Evolutionary conservation across 2,888 invertebrate genomes (phyloP).

Genomic region (Muschampia plurimacula): DNA sequence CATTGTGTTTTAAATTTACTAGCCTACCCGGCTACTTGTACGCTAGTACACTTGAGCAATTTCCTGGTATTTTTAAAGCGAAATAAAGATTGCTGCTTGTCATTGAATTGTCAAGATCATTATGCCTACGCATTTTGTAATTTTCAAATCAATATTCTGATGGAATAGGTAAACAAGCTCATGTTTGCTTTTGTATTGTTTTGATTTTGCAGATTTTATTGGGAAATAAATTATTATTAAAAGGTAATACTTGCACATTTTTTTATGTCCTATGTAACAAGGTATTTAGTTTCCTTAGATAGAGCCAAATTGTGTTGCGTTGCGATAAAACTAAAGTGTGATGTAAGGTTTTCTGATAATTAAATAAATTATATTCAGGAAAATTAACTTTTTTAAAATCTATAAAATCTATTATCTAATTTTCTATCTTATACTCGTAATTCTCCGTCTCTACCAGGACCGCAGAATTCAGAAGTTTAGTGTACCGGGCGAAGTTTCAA

Average conservation of each 20-base stretch:
- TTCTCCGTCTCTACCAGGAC: conserved; percentile 56
- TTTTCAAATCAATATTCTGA: conserved; percentile 26
- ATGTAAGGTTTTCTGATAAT: too few species aligned
- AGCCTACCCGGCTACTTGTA: conserved; percentile 63
- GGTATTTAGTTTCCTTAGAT: too few species aligned
- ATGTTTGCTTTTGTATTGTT: too few species aligned
- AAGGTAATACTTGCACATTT: too few species aligned
- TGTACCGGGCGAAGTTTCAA: conserved; percentile 69
- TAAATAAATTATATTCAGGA: too few species aligned
- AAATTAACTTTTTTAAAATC: background rate
- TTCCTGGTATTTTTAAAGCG: conserved; percentile 57
- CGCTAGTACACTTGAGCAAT: conserved; percentile 47
- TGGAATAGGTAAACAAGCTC: background rate
- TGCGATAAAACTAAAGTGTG: too few species aligned
- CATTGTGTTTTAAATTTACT: conserved; percentile 81
- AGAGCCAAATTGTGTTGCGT: too few species aligned
- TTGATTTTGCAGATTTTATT: background rate
- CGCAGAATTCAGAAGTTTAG: conserved; percentile 63
- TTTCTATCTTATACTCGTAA: background rate
- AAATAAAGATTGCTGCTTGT: conserved; percentile 23
- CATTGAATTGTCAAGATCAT: conserved; percentile 33
- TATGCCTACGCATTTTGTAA: conserved; percentile 25
- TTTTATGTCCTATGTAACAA: too few species aligned
- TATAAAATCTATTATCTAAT: background rate
- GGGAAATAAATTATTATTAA: too few species aligned